These are phyloP conservation scores for Metellina segmentata DNA, from an alignment of 2,888 invertebrate genomes.

Conservation along the genomic window DNA sequence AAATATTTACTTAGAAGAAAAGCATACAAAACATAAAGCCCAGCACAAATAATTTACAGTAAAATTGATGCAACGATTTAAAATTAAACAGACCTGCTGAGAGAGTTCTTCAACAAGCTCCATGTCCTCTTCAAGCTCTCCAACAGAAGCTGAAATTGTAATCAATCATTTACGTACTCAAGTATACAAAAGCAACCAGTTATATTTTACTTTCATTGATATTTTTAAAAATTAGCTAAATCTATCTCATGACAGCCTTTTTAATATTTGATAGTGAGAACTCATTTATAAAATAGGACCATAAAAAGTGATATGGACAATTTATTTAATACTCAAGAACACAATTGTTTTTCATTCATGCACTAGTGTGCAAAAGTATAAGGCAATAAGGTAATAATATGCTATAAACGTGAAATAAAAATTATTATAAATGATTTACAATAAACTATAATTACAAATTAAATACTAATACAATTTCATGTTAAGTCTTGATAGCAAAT, in stretches of 20 bases:
- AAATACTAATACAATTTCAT: background rate
- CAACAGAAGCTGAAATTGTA: conserved; percentile 79
- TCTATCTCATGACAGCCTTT: no score
- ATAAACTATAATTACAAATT: background rate
- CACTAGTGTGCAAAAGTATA: background rate
- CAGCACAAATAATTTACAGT: no score
- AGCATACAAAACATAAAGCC: background rate
- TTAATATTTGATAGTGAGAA: no score
- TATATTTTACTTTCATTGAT: no score
- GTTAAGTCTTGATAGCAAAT: background rate
- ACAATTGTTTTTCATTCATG: no score
- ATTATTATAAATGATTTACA: background rate
- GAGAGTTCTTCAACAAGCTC: conserved; percentile 88
- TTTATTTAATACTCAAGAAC: no score
- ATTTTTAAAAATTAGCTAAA: background rate
- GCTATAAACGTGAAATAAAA: no score
- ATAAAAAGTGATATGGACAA: no score
- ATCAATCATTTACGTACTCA: background rate
- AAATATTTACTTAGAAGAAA: background rate
- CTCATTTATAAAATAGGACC: no score
- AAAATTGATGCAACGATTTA: no score
- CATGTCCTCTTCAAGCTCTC: conserved; percentile 87
- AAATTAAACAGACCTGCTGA: conserved; percentile 79
- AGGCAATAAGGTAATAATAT: background rate
- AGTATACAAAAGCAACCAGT: background rate